Evolutionary conservation across 2,888 invertebrate genomes (phyloP).

Genomic region (Nemurella pictetii): DNA sequence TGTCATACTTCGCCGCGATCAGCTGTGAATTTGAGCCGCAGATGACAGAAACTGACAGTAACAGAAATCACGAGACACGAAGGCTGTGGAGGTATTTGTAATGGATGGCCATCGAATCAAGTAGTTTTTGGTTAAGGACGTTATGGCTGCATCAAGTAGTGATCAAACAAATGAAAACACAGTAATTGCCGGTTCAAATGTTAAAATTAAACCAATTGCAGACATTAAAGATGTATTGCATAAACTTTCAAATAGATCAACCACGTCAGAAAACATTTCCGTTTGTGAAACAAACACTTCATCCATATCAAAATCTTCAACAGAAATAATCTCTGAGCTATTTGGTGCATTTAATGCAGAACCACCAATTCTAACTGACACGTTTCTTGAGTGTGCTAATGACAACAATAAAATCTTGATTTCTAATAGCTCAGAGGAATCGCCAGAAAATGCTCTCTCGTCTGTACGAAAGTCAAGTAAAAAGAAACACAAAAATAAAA

Average conservation of each 20-base stretch:
- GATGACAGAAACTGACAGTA: background rate
- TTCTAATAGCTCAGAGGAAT: background rate
- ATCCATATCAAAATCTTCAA: constrained; percentile 64
- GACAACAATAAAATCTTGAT: constrained; percentile 31
- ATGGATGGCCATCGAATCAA: background rate
- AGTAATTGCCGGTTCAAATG: background rate
- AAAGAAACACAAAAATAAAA: constrained; percentile 26
- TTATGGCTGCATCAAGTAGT: background rate
- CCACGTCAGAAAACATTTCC: background rate
- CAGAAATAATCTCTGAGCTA: constrained; percentile 80
- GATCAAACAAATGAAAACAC: background rate
- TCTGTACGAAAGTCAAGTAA: background rate
- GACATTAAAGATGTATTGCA: background rate
- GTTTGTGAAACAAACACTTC: background rate
- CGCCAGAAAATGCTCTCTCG: background rate
- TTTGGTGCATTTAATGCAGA: constrained; percentile 77
- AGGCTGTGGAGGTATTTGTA: background rate
- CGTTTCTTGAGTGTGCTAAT: background rate
- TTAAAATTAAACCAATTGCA: background rate
- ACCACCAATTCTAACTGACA: constrained; percentile 58
- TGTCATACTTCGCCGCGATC: background rate
- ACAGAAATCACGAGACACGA: background rate
- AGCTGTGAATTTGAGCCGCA: background rate
- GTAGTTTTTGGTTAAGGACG: background rate
- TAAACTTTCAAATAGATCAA: background rate